A percentile compares a stretch with the other conserved stretches of the same genome.
Conservation (phyloP, 2,797 vertebrate species). For the Allobates femoralis region DNA sequence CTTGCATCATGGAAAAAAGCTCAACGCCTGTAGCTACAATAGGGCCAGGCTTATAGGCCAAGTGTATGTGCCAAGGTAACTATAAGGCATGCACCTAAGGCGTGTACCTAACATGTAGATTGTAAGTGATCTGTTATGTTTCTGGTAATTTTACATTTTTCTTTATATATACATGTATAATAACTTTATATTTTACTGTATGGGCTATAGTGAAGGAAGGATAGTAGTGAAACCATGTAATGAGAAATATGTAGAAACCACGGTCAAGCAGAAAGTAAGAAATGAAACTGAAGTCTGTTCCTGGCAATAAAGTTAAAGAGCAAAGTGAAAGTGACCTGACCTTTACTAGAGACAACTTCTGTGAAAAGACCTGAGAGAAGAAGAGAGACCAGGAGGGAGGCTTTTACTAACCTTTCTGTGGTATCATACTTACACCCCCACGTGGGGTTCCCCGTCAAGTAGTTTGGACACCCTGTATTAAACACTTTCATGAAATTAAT, state of each 20-base stretch:
- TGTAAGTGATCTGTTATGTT: background rate
- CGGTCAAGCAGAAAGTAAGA: conserved; percentile 7
- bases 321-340: conserved; percentile 47
- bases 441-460: conserved; percentile 48
- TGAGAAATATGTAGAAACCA: background rate
- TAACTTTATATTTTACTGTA: background rate
- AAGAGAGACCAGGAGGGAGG: background rate
- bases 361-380: conserved; percentile 53
- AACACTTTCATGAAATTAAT: background rate
- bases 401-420: conserved; percentile 44
- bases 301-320: conserved; percentile 21
- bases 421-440: conserved; percentile 40
- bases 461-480: background rate
- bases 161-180: background rate
- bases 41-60: conserved; percentile 10
- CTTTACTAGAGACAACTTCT: conserved; percentile 48
- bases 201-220: background rate
- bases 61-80: background rate
- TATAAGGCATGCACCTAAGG: background rate
- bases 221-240: no score
- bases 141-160: background rate
- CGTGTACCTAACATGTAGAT: background rate
- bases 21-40: conserved; percentile 19
- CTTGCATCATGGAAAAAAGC: conserved; percentile 56
- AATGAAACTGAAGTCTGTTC: conserved; percentile 46